Conservation (phyloP, 2,888 invertebrate species). For the Petrophora chlorosata region DNA sequence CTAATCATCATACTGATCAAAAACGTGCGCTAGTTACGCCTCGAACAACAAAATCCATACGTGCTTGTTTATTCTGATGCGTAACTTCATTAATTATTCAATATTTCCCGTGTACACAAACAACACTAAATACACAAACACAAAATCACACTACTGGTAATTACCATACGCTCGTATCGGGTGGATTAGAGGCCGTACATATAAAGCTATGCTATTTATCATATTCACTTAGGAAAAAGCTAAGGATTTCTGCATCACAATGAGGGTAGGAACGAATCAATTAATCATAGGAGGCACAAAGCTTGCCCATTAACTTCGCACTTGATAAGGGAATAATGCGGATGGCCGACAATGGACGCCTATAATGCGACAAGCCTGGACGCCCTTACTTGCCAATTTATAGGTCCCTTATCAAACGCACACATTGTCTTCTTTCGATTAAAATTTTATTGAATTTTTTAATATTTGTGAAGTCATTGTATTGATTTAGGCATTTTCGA, state of each 20-base stretch:
- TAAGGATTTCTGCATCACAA: conserved; percentile 80
- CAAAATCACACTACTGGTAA: conserved; percentile 50
- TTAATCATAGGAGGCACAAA: conserved; percentile 80
- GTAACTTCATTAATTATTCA: conserved; percentile 48
- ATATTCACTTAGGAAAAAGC: conserved; percentile 72
- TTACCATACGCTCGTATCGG: conserved; percentile 51
- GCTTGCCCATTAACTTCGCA: conserved; percentile 81
- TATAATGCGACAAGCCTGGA: conserved; percentile 60
- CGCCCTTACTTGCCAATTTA: conserved; percentile 59
- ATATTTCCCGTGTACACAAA: conserved; percentile 39
- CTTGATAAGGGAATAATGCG: conserved; percentile 81
- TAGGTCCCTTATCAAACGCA: conserved; percentile 70
- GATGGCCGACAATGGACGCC: conserved; percentile 67
- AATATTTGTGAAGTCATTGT: neutral
- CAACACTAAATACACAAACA: conserved; percentile 39
- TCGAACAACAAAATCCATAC: conserved; percentile 17
- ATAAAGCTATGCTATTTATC: conserved; percentile 63
- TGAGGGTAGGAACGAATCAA: conserved; percentile 74
- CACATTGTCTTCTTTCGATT: conserved; percentile 58
- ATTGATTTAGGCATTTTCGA: neutral
- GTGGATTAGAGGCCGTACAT: conserved; percentile 36
- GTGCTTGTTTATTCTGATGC: conserved; percentile 38
- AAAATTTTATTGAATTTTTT: conserved; percentile 35
- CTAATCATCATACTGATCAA: conserved; percentile 11
- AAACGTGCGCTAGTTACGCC: conserved; percentile 3